A percentile compares a stretch with the other conserved stretches of the same genome.
phyloP scores from a whole-genome alignment of 2,888 invertebrate genomes.

The Theodoxus fluviatilis region DNA sequence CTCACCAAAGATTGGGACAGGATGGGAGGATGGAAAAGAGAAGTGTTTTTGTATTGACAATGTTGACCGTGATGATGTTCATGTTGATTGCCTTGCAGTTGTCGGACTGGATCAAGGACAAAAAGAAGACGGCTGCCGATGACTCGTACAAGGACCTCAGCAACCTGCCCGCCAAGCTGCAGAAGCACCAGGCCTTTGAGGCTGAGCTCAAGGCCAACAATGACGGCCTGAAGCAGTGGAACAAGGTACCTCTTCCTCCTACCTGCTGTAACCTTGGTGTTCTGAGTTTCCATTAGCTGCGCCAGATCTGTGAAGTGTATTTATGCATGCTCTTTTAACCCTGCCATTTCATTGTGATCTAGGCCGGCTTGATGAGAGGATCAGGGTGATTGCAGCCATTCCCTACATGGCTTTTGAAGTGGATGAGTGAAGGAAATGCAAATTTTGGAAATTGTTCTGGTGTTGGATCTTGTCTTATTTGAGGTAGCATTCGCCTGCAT shows the following conservation, averaged over 20 bases:
- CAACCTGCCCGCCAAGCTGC: constrained; percentile 71
- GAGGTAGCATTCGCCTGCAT: too few species aligned
- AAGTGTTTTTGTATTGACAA: background rate
- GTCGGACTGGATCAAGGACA: constrained; percentile 88
- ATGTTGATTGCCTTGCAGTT: constrained; percentile 65
- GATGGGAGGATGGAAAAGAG: background rate
- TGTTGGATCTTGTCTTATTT: too few species aligned
- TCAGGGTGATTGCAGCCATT: too few species aligned
- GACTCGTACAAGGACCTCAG: constrained; percentile 90
- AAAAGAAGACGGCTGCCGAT: constrained; percentile 87
- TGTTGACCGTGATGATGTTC: background rate
- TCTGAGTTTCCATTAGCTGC: background rate
- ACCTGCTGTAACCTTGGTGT: background rate
- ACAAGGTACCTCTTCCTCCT: constrained; percentile 48
- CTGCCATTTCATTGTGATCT: background rate
- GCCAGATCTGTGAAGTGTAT: too few species aligned
- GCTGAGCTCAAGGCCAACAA: constrained; percentile 67
- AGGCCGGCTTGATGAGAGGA: too few species aligned
- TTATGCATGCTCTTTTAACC: background rate
- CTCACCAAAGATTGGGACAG: background rate
- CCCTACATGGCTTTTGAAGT: too few species aligned
- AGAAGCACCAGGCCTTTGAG: constrained; percentile 69
- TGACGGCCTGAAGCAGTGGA: constrained; percentile 63
- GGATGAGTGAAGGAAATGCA: too few species aligned
- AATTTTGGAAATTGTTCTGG: too few species aligned